Evolutionary conservation across 2,888 invertebrate genomes (phyloP), one percentile per base, ranked within the genome.

Genomic region (Dynastes maya): DNA sequence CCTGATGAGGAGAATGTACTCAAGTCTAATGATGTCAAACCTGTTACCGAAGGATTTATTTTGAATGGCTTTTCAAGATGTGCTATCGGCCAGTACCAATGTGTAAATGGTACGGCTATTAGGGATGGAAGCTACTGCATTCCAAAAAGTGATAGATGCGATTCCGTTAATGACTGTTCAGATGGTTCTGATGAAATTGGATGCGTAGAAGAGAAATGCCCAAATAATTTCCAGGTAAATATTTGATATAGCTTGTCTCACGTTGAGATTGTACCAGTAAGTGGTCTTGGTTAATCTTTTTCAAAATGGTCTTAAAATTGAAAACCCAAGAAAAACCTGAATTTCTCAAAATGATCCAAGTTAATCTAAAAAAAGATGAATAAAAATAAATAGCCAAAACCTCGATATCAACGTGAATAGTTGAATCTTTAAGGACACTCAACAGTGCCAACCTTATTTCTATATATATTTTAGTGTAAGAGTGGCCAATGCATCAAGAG

Each of bases 101-200:
- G 92, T 82, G 81, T 84, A 0, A 92, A 92, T 82, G 92, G 92
- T 16, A 92, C 92, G 0, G 90, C 92, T 0, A 84, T 88, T 16
- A 90, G 89, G 80, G 91, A 92, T 82, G 91, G 92, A 3, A 91
- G 90, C 45, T 91, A 91, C 80, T 92, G 92, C 83, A 90, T 92
- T 8, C 86, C 89, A 68, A 85, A 88, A 63, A 86, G 83, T 76
- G 87, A 89, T 87, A 88, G 83, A 84, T 92, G 92, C 81, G 92
- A 93, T 85, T 91, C 92, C 0, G 89, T 91, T 71, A 89, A 89
- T 40, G 92, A 93, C 82, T 93, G 93, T 82, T 90, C 90, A 0
- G 93, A 93, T 84, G 91, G 90, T 37, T 92, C 92, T 0, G 93
- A 93, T 85, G 93, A 93, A 85, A 80, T 88, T 9, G 89, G 90